Evolutionary conservation across 2,888 invertebrate species (phyloP), one percentile per base, ranked within the genome.

Genomic region (Heteropelma amictum): DNA sequence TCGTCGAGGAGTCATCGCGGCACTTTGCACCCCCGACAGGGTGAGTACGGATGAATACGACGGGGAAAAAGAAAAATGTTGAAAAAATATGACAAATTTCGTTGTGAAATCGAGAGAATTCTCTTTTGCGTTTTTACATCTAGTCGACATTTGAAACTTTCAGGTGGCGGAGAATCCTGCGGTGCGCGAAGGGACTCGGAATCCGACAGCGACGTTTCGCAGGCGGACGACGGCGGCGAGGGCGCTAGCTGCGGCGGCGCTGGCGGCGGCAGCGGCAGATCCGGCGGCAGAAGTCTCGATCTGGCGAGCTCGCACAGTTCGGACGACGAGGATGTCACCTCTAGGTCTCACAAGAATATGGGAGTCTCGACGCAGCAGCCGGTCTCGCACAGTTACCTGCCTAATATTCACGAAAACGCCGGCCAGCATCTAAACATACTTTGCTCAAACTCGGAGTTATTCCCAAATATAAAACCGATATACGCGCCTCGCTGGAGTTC

Each of bases 271-370:
- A 12, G 38, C 12, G 38, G 19, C 14, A 26, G 56, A 2, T 96
- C 95, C 86, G 91, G 92, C 82, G 96, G 95, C 1, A 92, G 96
- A 38, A 95, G 95, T 83, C 91, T 98, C 73, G 98, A 98, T 83
- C 92, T 98, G 56, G 98, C 98, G 10, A 98, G 98, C 54, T 97
- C 97, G 86, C 98, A 98, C 90, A 97, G 97, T 7, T 97, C 97
- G 53, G 98, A 98, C 85, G 98, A 98, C 79, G 93, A 93, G 10
- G 88, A 87, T 63, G 92, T 92, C 77, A 90, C 91, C 8, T 84
- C 89, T 8, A 88, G 87, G 28, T 83, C 83, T 45, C 88, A 87
- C 72, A 87, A 88, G 60, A 87, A 82, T 40, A 87, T 86, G 81
- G 88, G 87, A 6, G 88, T 89, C 0, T 84, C 88, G 10, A 86